Evolutionary conservation across 2,888 invertebrate genomes (phyloP).

Genomic region (Dascillus cervinus): DNA sequence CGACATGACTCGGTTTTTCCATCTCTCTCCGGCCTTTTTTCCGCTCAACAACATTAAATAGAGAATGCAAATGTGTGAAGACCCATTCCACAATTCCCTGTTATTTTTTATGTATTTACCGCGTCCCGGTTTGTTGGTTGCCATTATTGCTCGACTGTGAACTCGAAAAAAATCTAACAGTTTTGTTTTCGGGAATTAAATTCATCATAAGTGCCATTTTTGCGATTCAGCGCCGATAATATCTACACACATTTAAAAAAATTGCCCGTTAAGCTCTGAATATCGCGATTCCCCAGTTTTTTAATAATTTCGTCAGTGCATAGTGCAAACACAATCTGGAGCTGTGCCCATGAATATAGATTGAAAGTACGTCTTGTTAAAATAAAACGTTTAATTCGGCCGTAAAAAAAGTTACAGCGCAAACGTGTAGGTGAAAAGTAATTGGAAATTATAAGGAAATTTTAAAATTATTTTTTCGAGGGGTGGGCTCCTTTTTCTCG

Average conservation of each 20-base stretch:
- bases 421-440: constrained; percentile 40
- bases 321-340: constrained; percentile 8
- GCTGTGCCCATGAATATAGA: constrained; percentile 42
- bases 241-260: no score
- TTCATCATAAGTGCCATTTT: no score
- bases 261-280: no score
- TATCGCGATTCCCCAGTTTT: no score
- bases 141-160: constrained; percentile 38
- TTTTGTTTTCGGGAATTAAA: constrained; percentile 13
- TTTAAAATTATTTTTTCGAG: constrained; percentile 3
- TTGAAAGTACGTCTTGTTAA: constrained; percentile 26
- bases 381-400: constrained; percentile 35
- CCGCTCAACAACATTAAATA: constrained; percentile 10
- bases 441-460: constrained; percentile 40
- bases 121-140: constrained; percentile 40
- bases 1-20: constrained; percentile 21
- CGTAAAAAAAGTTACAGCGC: constrained; percentile 37
- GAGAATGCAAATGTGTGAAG: constrained; percentile 12
- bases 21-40: constrained; percentile 12
- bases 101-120: constrained; percentile 37
- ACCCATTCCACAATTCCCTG: constrained; percentile 28
- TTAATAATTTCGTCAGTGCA: no score
- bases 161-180: constrained; percentile 37
- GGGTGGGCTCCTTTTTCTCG: constrained; percentile 9
- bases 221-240: no score